Conservation (phyloP, 2,888 invertebrate species). For the Apamea sordens region DNA sequence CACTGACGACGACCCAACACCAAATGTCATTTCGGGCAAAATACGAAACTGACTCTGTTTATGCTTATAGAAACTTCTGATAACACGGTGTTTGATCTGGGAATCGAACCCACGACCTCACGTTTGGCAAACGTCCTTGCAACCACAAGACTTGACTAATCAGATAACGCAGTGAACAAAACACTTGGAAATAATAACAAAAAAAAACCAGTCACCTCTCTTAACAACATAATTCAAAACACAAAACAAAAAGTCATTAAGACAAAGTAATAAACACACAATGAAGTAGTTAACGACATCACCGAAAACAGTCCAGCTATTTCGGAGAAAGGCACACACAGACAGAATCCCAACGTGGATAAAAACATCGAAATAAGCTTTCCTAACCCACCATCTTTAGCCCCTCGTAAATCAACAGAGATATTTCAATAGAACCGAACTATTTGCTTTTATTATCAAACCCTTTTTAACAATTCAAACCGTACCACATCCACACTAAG, state of each 20-base stretch:
- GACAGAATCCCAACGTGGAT: constrained; percentile 31
- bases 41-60: neutral
- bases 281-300: constrained; percentile 37
- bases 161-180: neutral
- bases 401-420: constrained; percentile 69
- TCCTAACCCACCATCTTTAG: constrained; percentile 67
- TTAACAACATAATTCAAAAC: neutral
- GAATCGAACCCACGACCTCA: neutral
- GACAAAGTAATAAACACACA: constrained; percentile 34
- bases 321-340: constrained; percentile 58
- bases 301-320: constrained; percentile 35
- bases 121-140: neutral
- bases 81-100: neutral
- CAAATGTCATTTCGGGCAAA: neutral
- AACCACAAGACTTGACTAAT: neutral
- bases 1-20: neutral
- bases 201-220: neutral
- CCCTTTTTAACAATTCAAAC: constrained; percentile 18
- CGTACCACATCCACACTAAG: neutral
- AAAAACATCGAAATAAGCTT: constrained; percentile 60
- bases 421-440: constrained; percentile 53
- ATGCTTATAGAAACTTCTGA: neutral
- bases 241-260: constrained; percentile 38
- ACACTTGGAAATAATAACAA: neutral
- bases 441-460: constrained; percentile 54